These are phyloP conservation scores for Matsumyia berberina DNA, from an alignment of 2,888 invertebrate genomes.

Conservation along the genomic window DNA sequence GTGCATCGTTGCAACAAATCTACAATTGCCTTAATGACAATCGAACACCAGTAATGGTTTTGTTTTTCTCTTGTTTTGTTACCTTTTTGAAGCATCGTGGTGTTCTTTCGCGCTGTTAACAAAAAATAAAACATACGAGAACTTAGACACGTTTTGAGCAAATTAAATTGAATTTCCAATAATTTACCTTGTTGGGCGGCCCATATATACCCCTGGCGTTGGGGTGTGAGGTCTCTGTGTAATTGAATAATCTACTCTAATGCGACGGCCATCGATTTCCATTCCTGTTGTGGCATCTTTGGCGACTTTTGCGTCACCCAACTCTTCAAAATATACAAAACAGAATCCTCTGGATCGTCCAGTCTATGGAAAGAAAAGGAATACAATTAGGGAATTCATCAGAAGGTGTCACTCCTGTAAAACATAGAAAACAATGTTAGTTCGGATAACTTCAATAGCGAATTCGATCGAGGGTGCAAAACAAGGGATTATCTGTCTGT, in stretches of 20 bases:
- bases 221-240: slow-evolving; percentile 98
- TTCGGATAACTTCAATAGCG: no score
- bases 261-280: slow-evolving; percentile 96
- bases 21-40: slow-evolving; percentile 1
- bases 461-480: no score
- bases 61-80: slow-evolving; percentile 3
- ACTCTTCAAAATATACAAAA: slow-evolving; percentile 96
- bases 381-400: no score
- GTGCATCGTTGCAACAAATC: background rate
- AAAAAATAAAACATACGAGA: slow-evolving; percentile 2
- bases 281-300: slow-evolving; percentile 97
- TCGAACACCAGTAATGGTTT: background rate
- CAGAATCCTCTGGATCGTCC: slow-evolving; percentile 97
- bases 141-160: background rate
- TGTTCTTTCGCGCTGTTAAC: slow-evolving; percentile 28
- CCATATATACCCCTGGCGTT: slow-evolving; percentile 98
- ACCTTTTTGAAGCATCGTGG: slow-evolving; percentile 21
- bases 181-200: slow-evolving; percentile 89
- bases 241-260: slow-evolving; percentile 97
- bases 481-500: no score
- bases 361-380: slow-evolving; percentile 87
- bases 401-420: no score
- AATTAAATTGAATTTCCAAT: background rate
- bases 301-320: slow-evolving; percentile 95
- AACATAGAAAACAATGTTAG: no score